Evolutionary conservation across 2,113 vertebrate genomes (phyloP).

Genomic region (Anguilla japonica): DNA sequence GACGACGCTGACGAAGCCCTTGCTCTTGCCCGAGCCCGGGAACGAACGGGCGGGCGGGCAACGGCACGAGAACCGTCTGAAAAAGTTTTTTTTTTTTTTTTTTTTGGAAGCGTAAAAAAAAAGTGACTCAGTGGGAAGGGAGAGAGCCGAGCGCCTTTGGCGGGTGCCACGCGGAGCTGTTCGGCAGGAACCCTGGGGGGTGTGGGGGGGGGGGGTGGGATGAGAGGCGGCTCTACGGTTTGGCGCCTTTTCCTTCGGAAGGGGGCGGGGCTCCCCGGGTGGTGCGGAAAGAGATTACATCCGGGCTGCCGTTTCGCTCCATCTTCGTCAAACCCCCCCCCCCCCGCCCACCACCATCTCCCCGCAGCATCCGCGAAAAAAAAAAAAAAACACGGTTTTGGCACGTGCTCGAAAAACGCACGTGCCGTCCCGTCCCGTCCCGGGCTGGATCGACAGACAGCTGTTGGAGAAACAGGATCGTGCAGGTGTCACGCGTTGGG

Average conservation of each 20-base stretch:
- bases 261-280: neutral
- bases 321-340: neutral
- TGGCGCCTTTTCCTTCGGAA: neutral
- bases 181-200: neutral
- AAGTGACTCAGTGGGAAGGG: neutral
- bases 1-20: neutral
- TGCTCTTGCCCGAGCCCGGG: no score
- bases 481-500: conserved; percentile 42
- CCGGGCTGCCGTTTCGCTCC: neutral
- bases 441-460: conserved; percentile 23
- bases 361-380: neutral
- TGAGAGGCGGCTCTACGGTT: neutral
- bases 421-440: neutral
- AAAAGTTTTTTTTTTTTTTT: neutral
- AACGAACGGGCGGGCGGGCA: no score
- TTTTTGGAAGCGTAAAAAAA: neutral
- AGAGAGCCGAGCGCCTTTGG: no score
- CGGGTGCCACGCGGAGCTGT: neutral
- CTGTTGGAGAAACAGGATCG: conserved; percentile 27
- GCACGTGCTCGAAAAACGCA: neutral
- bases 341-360: neutral
- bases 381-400: no score
- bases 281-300: neutral
- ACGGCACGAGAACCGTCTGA: neutral
- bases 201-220: no score